Percentiles rank a stretch among this genome's conserved stretches.
Conservation (phyloP, 1,140 invertebrate species). For the Hylaeus anthracinus region DNA sequence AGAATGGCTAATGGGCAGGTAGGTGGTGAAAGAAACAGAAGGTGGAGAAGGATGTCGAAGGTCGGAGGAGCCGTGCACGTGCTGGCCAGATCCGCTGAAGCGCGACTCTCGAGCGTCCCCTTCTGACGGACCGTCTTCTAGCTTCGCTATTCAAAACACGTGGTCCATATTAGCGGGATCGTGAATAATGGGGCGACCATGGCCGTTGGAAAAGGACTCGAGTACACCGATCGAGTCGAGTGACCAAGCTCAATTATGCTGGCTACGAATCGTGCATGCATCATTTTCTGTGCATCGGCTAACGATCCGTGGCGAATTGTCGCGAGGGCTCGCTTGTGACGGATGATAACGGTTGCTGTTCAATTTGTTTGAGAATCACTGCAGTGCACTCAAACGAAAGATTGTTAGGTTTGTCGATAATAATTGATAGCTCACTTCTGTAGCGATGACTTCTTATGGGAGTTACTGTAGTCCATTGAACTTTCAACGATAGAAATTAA, state of each 20-base stretch:
- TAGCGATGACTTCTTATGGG: no score
- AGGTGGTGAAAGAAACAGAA: constrained; percentile 44
- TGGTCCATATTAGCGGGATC: constrained; percentile 66
- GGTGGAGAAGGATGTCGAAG: constrained; percentile 53
- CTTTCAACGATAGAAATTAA: no score
- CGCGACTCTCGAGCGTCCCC: constrained; percentile 53
- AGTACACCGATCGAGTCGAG: constrained; percentile 56
- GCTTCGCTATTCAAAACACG: constrained; percentile 68
- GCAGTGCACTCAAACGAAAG: neutral
- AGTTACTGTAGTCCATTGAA: no score
- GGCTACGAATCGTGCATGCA: constrained; percentile 37
- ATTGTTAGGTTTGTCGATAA: no score
- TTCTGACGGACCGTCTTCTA: constrained; percentile 46
- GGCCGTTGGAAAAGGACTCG: constrained; percentile 29
- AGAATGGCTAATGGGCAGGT: constrained; percentile 56
- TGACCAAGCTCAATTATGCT: constrained; percentile 64
- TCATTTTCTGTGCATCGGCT: constrained; percentile 34
- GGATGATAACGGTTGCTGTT: no score
- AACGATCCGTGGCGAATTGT: constrained; percentile 32
- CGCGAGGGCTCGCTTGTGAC: neutral
- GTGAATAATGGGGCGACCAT: constrained; percentile 57
- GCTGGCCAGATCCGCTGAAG: constrained; percentile 46
- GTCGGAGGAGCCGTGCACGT: constrained; percentile 56
- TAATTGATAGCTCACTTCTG: no score
- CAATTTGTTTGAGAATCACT: neutral